Evolutionary conservation across 2,797 vertebrate species (phyloP).

Genomic region (Salarias fasciatus): DNA sequence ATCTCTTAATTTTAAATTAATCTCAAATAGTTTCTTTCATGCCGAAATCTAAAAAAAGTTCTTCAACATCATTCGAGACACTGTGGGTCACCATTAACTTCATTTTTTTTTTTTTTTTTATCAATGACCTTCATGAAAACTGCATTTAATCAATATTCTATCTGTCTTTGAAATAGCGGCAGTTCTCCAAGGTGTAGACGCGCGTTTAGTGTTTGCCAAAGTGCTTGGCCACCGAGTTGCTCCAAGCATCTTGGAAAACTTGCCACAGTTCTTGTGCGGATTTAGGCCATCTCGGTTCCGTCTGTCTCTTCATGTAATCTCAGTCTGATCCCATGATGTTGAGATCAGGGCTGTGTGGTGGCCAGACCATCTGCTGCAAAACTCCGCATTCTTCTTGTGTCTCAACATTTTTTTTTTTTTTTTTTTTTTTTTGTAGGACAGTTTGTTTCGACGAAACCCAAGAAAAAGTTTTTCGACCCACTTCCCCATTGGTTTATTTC

Average conservation of each 20-base stretch:
- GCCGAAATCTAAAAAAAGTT: too few relatives aligned
- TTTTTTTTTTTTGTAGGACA: not conserved
- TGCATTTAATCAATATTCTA: too few relatives aligned
- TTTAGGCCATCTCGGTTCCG: not conserved
- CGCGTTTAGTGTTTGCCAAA: not conserved
- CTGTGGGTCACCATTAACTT: too few relatives aligned
- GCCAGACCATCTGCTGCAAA: not conserved
- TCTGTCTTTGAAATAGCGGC: not conserved
- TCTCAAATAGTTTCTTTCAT: too few relatives aligned
- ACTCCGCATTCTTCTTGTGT: not conserved
- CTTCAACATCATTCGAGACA: too few relatives aligned
- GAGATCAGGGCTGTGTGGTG: not conserved
- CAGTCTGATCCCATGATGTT: not conserved
- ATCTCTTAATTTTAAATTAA: too few relatives aligned
- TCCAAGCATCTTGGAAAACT: not conserved
- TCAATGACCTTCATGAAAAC: too few relatives aligned
- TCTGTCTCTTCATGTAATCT: conserved; percentile 5
- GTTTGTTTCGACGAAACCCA: not conserved
- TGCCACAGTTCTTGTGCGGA: not conserved
- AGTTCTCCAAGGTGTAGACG: not conserved
- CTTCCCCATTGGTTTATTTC: too few relatives aligned
- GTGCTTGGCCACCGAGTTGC: not conserved
- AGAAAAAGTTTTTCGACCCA: too few relatives aligned
- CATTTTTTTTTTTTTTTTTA: too few relatives aligned
- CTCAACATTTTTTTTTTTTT: not conserved